Percentiles rank a stretch among this genome's conserved stretches.
Evolutionary conservation across 2,888 invertebrate species (phyloP).

Genomic region (Athrips mouffetella): DNA sequence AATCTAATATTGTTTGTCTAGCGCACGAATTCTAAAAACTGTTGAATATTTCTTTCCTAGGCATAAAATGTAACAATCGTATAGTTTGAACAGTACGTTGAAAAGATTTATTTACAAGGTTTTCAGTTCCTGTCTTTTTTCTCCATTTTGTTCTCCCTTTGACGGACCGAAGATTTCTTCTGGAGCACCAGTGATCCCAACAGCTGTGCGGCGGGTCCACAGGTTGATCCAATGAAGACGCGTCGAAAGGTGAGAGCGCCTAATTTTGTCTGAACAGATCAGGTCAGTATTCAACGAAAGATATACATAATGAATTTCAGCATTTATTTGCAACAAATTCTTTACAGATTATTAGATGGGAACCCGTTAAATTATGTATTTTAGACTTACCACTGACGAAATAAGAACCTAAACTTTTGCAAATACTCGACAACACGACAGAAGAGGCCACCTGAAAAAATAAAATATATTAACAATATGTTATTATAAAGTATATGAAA

Average conservation of each 20-base stretch:
- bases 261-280: conserved; percentile 26
- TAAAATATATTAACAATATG: conserved; percentile 52
- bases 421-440: conserved; percentile 37
- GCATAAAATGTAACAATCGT: too few relatives aligned
- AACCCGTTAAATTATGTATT: conserved; percentile 70
- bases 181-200: conserved; percentile 45
- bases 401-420: conserved; percentile 52
- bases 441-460: conserved; percentile 64
- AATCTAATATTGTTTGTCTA: too few relatives aligned
- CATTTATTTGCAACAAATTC: conserved; percentile 70
- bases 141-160: conserved; percentile 37
- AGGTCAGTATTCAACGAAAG: conserved; percentile 15
- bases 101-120: neutral
- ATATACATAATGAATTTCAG: conserved; percentile 44
- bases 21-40: too few relatives aligned
- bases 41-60: too few relatives aligned
- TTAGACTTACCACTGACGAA: conserved; percentile 70
- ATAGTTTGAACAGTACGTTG: neutral
- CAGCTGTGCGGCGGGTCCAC: conserved; percentile 51
- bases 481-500: conserved; percentile 22
- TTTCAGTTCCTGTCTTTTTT: conserved; percentile 3
- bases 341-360: conserved; percentile 60
- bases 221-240: conserved; percentile 44
- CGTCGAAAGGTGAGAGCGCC: conserved; percentile 48
- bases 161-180: conserved; percentile 40